Base-by-base conservation (phyloP, 2,797 vertebrate genomes). In the Prionace glauca region DNA sequence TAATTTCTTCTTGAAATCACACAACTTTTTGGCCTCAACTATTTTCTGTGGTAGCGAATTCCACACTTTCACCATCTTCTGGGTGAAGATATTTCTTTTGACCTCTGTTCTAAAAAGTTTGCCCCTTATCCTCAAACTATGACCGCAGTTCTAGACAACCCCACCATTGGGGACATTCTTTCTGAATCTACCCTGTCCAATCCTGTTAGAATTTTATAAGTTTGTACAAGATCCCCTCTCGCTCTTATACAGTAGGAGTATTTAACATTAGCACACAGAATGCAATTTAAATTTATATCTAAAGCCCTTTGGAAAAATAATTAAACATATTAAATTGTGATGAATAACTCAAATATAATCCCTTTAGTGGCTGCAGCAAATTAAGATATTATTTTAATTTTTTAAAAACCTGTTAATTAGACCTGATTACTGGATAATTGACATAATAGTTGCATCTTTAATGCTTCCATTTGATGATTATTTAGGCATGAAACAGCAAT, bases 371-470 rank as follows among this genome's bases (percentile, higher is more conserved):
- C n/a, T 67, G 29, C 62, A 65, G 88, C 18, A 91, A 36, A 67
- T n/a, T 2, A 22, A 65, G 32, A 50, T 90, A 62, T 62, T 18
- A 20, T 14, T 3, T 56, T 62, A 32, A 16, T 60, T 74, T 26
- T 74, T 74, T 3, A 91, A 65, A 65, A 67, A 36, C n/a, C 5
- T 91, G n/a, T 5, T 36, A 91, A 67, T 91, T 32, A 32, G 16
- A 11, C 24, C 87, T 90, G 50, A 90, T 90, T 91, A 91, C 62
- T 36, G 32, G 62, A 91, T 91, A 91, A 91, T 91, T 65, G 32
- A 91, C 60, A 65, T 36, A 36, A 65, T 65, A 20, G 32, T 36
- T 91, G 2, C 22, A 91, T 36, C 62, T 91, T 91, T 36, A 65
- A 36, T n/a, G 86, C 4, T 62, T 26, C 32, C 11, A 81, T 10